Percentiles rank a stretch among this genome's conserved stretches.
Evolutionary conservation across 1,140 invertebrate species (phyloP).

Genomic region (Neodiprion fabricii): DNA sequence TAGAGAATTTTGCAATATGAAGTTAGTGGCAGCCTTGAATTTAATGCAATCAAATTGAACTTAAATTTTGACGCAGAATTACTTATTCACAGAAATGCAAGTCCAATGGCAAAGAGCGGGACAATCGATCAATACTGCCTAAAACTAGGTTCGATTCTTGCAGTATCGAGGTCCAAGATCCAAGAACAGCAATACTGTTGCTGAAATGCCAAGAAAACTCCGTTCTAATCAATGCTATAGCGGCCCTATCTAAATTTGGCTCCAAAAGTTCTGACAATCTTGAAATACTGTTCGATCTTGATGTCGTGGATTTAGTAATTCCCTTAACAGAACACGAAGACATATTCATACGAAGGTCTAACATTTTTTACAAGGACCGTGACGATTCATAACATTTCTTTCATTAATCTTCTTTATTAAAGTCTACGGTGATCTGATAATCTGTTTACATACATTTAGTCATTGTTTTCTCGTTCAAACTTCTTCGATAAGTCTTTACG

Average conservation of each 20-base stretch:
- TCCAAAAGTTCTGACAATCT: slow-evolving; percentile 40
- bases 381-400: background rate
- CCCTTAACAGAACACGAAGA: slow-evolving; percentile 47
- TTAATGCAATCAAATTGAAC: no score
- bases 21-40: no score
- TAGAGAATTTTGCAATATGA: no score
- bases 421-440: background rate
- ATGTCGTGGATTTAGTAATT: slow-evolving; percentile 40
- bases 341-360: slow-evolving; percentile 46
- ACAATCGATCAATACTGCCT: slow-evolving; percentile 26
- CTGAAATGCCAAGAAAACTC: slow-evolving; percentile 44
- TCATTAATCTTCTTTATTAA: background rate
- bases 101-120: slow-evolving; percentile 25
- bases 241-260: slow-evolving; percentile 45
- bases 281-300: slow-evolving; percentile 43
- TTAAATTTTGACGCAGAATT: background rate
- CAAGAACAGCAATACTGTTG: slow-evolving; percentile 45
- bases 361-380: slow-evolving; percentile 13
- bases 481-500: no score
- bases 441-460: no score
- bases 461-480: no score
- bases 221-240: slow-evolving; percentile 40
- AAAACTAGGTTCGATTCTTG: slow-evolving; percentile 36
- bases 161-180: slow-evolving; percentile 38
- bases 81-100: slow-evolving; percentile 32